phyloP scores from a whole-genome alignment of 2,113 vertebrate genomes.

The Psittacus erithacus region DNA sequence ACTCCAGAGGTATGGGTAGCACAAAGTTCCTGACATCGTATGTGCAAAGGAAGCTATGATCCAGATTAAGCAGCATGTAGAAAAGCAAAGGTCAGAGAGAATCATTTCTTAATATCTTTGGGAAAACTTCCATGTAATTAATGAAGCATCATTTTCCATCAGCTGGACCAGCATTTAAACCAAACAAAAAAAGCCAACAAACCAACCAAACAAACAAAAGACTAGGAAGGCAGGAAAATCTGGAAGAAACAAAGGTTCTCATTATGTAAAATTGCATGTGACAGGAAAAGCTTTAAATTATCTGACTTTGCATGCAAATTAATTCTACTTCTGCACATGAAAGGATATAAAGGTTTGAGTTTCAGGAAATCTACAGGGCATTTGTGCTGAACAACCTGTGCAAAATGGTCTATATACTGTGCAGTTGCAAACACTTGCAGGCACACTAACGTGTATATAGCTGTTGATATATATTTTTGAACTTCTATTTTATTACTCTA shows the following conservation, averaged over 20 bases:
- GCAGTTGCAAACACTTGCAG: background rate
- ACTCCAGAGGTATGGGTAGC: background rate
- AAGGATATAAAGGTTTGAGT: background rate
- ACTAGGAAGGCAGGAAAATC: background rate
- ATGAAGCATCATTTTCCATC: background rate
- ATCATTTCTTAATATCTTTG: background rate
- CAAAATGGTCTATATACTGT: background rate
- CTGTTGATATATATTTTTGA: background rate
- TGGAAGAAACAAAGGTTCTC: background rate
- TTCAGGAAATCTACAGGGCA: background rate
- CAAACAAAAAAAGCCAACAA: background rate
- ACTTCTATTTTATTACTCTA: background rate
- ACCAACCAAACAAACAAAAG: background rate
- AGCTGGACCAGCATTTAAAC: background rate
- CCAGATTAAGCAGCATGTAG: background rate
- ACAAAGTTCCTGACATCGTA: background rate
- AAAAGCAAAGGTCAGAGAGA: background rate
- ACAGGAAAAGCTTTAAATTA: background rate
- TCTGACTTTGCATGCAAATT: background rate
- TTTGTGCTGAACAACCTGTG: background rate
- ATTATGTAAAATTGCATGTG: background rate
- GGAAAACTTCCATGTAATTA: background rate
- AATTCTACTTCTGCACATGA: background rate
- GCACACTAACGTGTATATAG: background rate
- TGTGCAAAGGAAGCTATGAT: background rate